Evolutionary conservation across 2,113 vertebrate species (phyloP), one percentile per base, ranked within the genome.

Genomic region (Struthio camelus): DNA sequence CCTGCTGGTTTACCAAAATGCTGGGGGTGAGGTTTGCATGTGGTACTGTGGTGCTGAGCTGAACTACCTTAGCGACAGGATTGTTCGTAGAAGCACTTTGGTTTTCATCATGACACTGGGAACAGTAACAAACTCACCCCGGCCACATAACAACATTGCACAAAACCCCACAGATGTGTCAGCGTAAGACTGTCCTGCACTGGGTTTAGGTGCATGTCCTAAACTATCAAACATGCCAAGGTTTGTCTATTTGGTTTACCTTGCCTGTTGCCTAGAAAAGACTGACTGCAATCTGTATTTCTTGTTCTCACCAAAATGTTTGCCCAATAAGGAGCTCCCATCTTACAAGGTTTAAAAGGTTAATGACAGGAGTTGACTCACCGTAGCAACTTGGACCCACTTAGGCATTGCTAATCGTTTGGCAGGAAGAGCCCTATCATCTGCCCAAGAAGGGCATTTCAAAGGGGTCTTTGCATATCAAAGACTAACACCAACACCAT

Each of bases 151-250:
- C 46, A 73, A 3, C 7, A 1, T 62, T 24, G 34, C 40, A 19
- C 0, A 0, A 46, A 54, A 77, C 19, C 17, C 30, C 19, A 20
- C 19, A 32, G 65, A 24, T 28, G 4, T 4, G 9, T 4, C 3
- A 0, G 8, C 24, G 4, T 0, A 0, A 1, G 1, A 12, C 44
- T 20, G 62, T 24, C 50, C 59, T 58, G 40, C 0, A 1, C 61
- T 38, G 34, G 51, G 34, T 3, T 22, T 10, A 36, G 48, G 16
- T 42, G 25, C 24, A 14, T 0, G 0, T 80, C 54, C 64, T 2
- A 2, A 58, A 58, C 17, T 59, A 34, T 59, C 89, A 64, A 59
- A 64, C 24, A 2, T 8, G 22, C 50, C 24, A 2, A 6, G 24
- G 4, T 19, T 25, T 30, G 15, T 66, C 50, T 6, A 1, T 32